Percentiles rank a stretch among this genome's conserved stretches.
phyloP scores from a whole-genome alignment of 2,113 vertebrate species.

The Dicrurus megarhynchus region DNA sequence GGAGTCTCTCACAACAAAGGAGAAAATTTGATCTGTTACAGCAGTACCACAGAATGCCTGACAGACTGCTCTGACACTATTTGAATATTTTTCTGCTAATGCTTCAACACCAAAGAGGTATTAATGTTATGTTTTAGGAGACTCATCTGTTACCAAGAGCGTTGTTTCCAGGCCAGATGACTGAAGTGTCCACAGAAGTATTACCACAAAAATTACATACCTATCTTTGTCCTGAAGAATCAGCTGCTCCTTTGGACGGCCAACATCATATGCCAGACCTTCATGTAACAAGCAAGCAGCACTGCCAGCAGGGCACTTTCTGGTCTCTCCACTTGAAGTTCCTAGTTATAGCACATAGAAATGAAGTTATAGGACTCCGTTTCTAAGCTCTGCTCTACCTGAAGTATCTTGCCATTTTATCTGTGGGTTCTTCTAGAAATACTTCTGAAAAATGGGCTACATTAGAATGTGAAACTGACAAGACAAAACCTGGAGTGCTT shows the following conservation, averaged over 20 bases:
- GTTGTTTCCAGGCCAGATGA: background rate
- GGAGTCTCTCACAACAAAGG: background rate
- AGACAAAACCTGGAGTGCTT: background rate
- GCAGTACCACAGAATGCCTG: background rate
- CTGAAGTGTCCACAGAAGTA: background rate
- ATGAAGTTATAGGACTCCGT: background rate
- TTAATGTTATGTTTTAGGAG: background rate
- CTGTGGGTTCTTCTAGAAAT: background rate
- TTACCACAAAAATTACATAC: constrained; percentile 54
- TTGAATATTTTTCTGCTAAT: background rate
- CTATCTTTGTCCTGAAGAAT: constrained; percentile 79
- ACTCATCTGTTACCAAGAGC: background rate
- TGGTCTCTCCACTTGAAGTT: constrained; percentile 49
- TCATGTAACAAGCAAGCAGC: constrained; percentile 84
- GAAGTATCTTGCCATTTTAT: background rate
- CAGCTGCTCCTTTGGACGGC: constrained; percentile 75
- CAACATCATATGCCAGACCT: constrained; percentile 74
- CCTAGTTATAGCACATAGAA: background rate
- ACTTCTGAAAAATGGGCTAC: background rate
- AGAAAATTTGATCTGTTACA: background rate
- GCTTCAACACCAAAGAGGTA: background rate
- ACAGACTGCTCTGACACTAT: background rate
- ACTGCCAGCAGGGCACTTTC: constrained; percentile 73
- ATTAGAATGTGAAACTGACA: background rate
- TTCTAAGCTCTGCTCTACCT: background rate